Conservation (phyloP, 2,113 vertebrate genomes). For the Colius striatus region DNA sequence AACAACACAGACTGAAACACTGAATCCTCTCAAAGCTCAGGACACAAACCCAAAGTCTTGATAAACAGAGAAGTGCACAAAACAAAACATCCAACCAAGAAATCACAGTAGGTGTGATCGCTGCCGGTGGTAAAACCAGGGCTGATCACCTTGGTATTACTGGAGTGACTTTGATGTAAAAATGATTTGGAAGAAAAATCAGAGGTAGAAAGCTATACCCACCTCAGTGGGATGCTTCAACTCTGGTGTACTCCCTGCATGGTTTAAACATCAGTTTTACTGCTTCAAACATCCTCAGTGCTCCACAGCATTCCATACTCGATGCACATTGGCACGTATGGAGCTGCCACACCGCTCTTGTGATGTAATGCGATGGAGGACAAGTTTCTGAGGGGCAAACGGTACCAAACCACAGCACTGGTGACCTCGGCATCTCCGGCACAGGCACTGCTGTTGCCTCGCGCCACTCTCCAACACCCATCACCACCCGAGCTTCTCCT, state of each 20-base stretch:
- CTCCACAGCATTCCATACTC: background rate
- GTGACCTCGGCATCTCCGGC: background rate
- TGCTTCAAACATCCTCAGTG: constrained; percentile 25
- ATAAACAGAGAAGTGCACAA: background rate
- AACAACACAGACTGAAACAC: background rate
- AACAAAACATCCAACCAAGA: background rate
- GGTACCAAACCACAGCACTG: background rate
- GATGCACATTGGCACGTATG: background rate
- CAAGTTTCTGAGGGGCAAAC: background rate
- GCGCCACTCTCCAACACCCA: background rate
- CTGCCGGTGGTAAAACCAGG: background rate
- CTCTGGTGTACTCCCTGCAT: background rate
- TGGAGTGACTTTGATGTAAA: background rate
- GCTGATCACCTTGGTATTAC: background rate
- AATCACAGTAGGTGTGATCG: background rate
- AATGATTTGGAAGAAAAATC: background rate
- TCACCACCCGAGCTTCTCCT: background rate
- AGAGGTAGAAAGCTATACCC: background rate
- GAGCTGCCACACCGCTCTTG: background rate
- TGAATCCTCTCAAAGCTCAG: fast-evolving
- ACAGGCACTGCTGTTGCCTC: background rate
- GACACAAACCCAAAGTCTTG: background rate
- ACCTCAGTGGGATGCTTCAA: background rate
- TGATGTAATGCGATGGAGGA: background rate
- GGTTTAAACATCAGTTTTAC: background rate